A percentile compares a stretch with the other conserved stretches of the same genome.
Evolutionary conservation across 2,797 vertebrate species (phyloP).

Genomic region (Amblyopsis hoosieri): DNA sequence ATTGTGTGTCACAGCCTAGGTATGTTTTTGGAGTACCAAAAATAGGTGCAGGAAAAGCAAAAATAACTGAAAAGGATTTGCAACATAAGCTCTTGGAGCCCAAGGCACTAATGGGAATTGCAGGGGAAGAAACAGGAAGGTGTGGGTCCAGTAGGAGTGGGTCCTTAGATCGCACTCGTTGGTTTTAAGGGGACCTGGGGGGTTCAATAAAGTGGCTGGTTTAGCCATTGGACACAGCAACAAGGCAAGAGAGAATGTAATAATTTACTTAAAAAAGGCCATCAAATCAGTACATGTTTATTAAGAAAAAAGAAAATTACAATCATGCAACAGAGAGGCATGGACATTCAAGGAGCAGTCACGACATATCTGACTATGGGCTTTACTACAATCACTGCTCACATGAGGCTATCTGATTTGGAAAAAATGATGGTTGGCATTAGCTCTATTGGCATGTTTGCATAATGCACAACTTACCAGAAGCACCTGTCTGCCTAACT

Average conservation of each 20-base stretch:
- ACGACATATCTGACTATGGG: slow-evolving; percentile 16
- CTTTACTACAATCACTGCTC: slow-evolving; percentile 40
- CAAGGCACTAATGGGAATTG: slow-evolving; percentile 73
- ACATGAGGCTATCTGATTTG: slow-evolving; percentile 18
- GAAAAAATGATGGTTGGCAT: background rate
- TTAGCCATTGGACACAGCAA: slow-evolving; percentile 54
- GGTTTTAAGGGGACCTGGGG: slow-evolving; percentile 60
- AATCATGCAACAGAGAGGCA: slow-evolving; percentile 34
- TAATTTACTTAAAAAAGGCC: slow-evolving; percentile 42
- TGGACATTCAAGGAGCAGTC: slow-evolving; percentile 21
- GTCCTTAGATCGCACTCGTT: slow-evolving; percentile 45
- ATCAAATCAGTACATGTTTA: slow-evolving; percentile 61
- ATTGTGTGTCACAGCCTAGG: slow-evolving; percentile 46
- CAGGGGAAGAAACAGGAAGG: slow-evolving; percentile 60
- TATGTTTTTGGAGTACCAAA: slow-evolving; percentile 20
- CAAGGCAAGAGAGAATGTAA: slow-evolving; percentile 47
- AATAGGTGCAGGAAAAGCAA: slow-evolving; percentile 18
- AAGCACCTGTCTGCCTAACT: no score
- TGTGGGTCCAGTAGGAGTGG: slow-evolving; percentile 33
- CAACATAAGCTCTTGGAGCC: slow-evolving; percentile 59
- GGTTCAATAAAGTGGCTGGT: slow-evolving; percentile 49
- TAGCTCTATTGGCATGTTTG: background rate
- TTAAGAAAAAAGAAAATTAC: slow-evolving; percentile 53
- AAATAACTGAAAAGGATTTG: slow-evolving; percentile 48
- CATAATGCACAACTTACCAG: no score